phyloP scores from a whole-genome alignment of 2,113 vertebrate species.

The Cyanocitta stelleri region DNA sequence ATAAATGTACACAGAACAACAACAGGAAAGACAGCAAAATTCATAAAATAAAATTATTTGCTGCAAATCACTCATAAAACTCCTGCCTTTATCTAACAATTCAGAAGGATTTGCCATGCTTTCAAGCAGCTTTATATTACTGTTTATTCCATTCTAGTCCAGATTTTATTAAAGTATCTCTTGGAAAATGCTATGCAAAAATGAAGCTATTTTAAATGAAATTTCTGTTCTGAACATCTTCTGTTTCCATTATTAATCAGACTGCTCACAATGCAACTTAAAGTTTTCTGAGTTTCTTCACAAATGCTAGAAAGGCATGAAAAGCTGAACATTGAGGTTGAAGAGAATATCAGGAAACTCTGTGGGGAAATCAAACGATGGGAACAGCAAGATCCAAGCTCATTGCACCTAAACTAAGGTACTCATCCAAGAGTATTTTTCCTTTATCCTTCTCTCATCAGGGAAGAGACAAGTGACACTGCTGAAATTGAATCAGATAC shows the following conservation, averaged over 20 bases:
- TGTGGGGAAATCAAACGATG: neutral
- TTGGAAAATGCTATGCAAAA: neutral
- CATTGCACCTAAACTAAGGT: neutral
- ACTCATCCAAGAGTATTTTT: neutral
- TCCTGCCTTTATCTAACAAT: neutral
- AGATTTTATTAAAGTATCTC: neutral
- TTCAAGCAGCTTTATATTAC: neutral
- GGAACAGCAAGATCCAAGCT: neutral
- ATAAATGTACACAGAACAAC: constrained; percentile 3
- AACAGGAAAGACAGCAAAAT: neutral
- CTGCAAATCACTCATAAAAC: neutral
- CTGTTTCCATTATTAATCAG: neutral
- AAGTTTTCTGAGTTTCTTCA: neutral
- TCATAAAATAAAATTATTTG: constrained; percentile 17
- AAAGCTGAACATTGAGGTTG: neutral
- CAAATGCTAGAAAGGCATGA: neutral
- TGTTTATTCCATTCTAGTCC: neutral
- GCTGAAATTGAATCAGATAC: neutral
- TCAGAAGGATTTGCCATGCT: neutral
- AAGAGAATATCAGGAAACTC: neutral
- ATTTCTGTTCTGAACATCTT: neutral
- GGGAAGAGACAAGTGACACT: neutral
- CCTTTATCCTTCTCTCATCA: neutral
- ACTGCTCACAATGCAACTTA: neutral
- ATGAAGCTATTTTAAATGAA: neutral